Conservation (phyloP, 2,113 vertebrate genomes). For the Thamnophis sirtalis region DNA sequence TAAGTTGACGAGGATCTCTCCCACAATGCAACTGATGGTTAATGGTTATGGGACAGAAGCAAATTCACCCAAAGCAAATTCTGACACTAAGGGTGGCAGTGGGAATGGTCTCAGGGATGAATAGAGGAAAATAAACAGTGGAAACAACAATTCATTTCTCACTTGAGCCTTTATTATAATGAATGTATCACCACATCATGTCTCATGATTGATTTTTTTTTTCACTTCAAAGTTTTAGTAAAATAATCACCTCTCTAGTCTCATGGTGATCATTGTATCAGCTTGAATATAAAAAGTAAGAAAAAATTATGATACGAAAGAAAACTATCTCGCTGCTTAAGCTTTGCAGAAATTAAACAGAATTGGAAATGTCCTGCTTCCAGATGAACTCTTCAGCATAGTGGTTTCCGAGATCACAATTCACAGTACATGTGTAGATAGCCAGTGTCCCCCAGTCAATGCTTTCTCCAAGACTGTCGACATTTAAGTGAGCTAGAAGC, state of each 20-base stretch:
- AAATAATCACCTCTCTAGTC: neutral
- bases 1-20: neutral
- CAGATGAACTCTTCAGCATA: conserved; percentile 88
- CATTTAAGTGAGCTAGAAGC: conserved; percentile 85
- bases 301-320: neutral
- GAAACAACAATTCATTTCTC: neutral
- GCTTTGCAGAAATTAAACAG: neutral
- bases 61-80: neutral
- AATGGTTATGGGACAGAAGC: neutral
- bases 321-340: neutral
- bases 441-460: conserved; percentile 90
- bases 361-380: conserved; percentile 84
- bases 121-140: neutral
- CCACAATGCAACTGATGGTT: neutral
- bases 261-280: neutral
- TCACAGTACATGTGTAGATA: conserved; percentile 84
- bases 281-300: neutral
- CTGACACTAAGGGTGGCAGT: neutral
- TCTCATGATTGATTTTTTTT: neutral
- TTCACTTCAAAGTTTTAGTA: neutral
- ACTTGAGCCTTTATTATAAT: neutral
- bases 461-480: conserved; percentile 82
- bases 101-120: neutral
- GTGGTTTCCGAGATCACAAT: conserved; percentile 69
- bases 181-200: neutral